Evolutionary conservation across 2,888 invertebrate species (phyloP), one percentile per base, ranked within the genome.

Genomic region (Scaeva pyrastri): DNA sequence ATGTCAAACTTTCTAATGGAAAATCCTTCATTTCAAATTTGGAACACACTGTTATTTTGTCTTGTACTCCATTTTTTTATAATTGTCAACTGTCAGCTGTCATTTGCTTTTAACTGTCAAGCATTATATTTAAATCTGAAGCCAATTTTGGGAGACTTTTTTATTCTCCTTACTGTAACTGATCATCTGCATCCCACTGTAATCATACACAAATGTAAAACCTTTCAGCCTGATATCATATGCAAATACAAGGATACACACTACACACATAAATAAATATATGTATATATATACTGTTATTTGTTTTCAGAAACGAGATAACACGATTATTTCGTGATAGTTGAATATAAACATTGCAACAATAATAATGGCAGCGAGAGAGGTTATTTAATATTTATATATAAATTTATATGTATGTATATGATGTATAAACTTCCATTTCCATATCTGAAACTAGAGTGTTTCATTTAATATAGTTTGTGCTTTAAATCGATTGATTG

Each of bases 401-500:
- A 2, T 26, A 5, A 14, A 58, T 39, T 19, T 16, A 2, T 58
- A 39, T 60, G 14, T 41, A 16, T 39, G 21, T 60, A 26, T n/a
- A 19, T 60, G n/a, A n/a, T n/a, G n/a, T n/a, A n/a, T n/a, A n/a
- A n/a, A n/a, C n/a, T n/a, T n/a, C n/a, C n/a, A n/a, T n/a, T n/a
- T n/a, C n/a, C n/a, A n/a, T n/a, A n/a, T n/a, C n/a, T n/a, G n/a
- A 64, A 43, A 11, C 10, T 5, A 1, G 2, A 45, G 26, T 64
- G 23, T 26, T 14, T 21, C 39, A 10, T 48, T 56, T 12, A 21
- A 19, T 50, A 41, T 50, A 39, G 26, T 77, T 60, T 60, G n/a
- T n/a, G 70, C 55, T 52, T 64, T 45, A 50, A 78, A 78, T 78
- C 71, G 64, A 78, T 78, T 78, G 62, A 78, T 78, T 56, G 55